These are phyloP conservation scores for Euura lappo DNA, from an alignment of 1,140 invertebrate species.

Conservation along the genomic window DNA sequence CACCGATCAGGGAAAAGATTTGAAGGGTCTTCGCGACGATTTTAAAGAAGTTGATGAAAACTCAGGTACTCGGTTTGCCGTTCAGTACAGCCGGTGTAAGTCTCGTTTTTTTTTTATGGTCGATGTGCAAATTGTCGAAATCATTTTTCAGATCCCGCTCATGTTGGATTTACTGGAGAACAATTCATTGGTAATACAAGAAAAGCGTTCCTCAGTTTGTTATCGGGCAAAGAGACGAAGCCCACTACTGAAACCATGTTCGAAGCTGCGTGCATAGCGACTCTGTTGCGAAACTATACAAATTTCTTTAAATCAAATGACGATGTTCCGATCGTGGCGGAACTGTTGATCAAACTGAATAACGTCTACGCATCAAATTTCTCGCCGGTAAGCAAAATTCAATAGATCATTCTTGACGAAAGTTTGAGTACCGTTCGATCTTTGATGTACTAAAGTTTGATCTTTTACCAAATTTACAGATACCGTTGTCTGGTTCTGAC, in stretches of 20 bases:
- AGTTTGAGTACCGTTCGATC: too few species aligned
- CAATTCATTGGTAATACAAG: neutral
- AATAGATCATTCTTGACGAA: too few species aligned
- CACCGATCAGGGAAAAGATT: constrained; percentile 7
- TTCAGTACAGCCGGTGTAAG: too few species aligned
- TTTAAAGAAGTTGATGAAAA: neutral
- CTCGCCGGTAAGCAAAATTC: too few species aligned
- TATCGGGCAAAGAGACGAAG: neutral
- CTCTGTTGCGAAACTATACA: neutral
- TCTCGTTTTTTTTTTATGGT: too few species aligned
- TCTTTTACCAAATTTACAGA: neutral
- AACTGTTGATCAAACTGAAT: neutral
- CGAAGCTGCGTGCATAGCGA: neutral
- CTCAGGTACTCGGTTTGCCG: neutral
- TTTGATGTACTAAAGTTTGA: too few species aligned
- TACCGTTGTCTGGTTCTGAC: neutral
- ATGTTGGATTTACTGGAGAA: neutral
- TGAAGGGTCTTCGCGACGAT: neutral
- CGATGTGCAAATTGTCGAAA: too few species aligned
- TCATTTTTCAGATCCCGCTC: neutral
- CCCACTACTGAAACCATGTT: neutral
- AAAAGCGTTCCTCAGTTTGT: neutral
- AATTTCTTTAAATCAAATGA: neutral
- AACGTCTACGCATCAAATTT: too few species aligned
- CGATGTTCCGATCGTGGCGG: neutral